Evolutionary conservation across 1,140 invertebrate species (phyloP).

Genomic region (Pseudomyrmex pallidus): DNA sequence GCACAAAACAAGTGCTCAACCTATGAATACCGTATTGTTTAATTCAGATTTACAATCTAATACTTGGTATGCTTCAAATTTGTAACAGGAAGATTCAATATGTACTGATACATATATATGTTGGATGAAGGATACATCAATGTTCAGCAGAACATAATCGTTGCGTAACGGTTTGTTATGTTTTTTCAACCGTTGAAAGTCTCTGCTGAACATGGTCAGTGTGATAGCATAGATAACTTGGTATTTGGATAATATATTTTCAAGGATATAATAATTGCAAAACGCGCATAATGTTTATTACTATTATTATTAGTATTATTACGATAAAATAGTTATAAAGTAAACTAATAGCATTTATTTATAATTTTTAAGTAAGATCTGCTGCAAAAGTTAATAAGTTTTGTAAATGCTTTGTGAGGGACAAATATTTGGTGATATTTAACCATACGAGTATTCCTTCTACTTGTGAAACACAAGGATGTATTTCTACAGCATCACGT

Average conservation of each 20-base stretch:
- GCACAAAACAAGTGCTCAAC: neutral
- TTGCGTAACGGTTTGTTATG: neutral
- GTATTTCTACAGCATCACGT: neutral
- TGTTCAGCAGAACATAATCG: slow-evolving; percentile 1
- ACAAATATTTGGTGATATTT: neutral
- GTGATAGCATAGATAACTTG: no score
- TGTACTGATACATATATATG: neutral
- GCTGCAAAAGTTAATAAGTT: slow-evolving; percentile 4
- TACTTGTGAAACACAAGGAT: neutral
- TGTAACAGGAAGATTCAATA: slow-evolving; percentile 5
- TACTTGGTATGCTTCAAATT: neutral
- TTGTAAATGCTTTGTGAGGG: slow-evolving; percentile 6
- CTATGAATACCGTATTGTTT: neutral
- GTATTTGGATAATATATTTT: no score
- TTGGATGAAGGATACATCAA: slow-evolving; percentile 2
- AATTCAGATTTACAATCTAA: neutral
- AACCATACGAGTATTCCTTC: neutral
- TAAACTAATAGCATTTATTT: no score
- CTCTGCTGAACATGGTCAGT: no score
- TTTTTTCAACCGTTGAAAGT: no score
- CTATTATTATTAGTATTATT: no score
- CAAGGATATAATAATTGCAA: no score
- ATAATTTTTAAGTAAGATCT: neutral
- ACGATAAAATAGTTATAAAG: no score
- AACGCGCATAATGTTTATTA: no score